Base-by-base conservation (phyloP, 2,888 invertebrate species). In the Drosophila cognata region DNA sequence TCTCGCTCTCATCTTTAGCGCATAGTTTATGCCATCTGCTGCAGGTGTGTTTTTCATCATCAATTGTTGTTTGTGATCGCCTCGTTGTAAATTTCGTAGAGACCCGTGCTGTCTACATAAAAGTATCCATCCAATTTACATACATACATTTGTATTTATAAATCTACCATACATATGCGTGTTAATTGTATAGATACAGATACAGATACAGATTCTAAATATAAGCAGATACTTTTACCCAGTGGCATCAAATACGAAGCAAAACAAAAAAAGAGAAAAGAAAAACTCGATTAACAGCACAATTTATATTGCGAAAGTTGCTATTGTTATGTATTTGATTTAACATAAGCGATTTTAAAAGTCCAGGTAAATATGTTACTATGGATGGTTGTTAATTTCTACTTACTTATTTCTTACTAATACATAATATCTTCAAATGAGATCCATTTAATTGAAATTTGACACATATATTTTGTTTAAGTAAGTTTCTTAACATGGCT, bases 191-290 rank as follows among this genome's bases (percentile, higher is more conserved):
- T 29, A 46, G 46, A 38, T 33, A 25, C 25, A 60, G 61, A 38
- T 33, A 25, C 25, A 60, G 61, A 31, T 25, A 53, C 38, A 29
- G 18, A 55, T 29, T 73, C 72, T 73, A 73, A 74, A 73, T 74
- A 73, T 43, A 70, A 69, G 71, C 48, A 73, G 74, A 73, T 75
- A 74, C 67, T 72, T 68, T 71, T 75, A 66, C 72, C 75, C 72
- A 66, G 60, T 73, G 67, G 55, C 72, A 74, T 58, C 36, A 72
- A 72, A 72, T 65, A 36, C 58, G 50, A 72, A 74, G 51, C 66
- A 72, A 66, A 64, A 59, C 55, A 65, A 59, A 64, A 36, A 25
- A 28, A 59, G 55, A 66, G 55, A 51, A 64, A 59, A 21, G 16
- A 28, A 28, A 33, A 36, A 67, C 36, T 33, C 50, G 50, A 68